Base-by-base conservation (phyloP, 2,113 vertebrate genomes). In the Cavia porcellus region DNA sequence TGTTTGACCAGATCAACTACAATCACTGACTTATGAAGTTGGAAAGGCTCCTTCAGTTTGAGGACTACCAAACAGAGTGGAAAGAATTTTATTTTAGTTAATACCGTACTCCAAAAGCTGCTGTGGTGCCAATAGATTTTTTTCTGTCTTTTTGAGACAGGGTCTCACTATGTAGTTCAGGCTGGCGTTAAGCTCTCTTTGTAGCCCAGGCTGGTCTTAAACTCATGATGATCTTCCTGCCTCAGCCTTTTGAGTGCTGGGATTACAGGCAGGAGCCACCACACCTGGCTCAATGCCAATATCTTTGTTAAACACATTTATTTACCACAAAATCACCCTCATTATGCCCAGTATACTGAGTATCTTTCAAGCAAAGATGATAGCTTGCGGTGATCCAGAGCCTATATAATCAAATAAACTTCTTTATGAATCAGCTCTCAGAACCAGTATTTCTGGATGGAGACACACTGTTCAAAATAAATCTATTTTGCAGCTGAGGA, bases 61-160 rank as follows among this genome's bases (percentile, higher is more conserved):
- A 59, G 35, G 35, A 81, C 20, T 19, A 59, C 30, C 24, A 83
- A 64, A 89, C 1, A 95, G 17, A 59, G 32, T 86, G 8, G 12
- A 24, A 50, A n/a, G 57, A 52, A 92, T 84, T 90, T 90, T 84
- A 92, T 84, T 90, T 90, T 84, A 84, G 32, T 83, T 84, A 74
- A 38, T 62, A 62, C 80, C 42, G 3, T 17, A 95, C 19, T 28
- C 9, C 17, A n/a, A 87, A 96, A 85, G 7, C 92, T 74, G 61
- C 57, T 55, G 50, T 52, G 25, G 30, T n/a, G 32, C 35, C 45
- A 35, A 55, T 55, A 55, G 15, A 17, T 55, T 55, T 55, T 15
- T 55, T 15, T 55, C 15, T 55, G 14, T 55, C 15, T 55, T 55
- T 55, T 55, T 17, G 55, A 55, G 55, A 55, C 55, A 55, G 7